Percentiles rank a stretch among this genome's conserved stretches.
Evolutionary conservation across 2,888 invertebrate genomes (phyloP).

Genomic region (Mantis religiosa): DNA sequence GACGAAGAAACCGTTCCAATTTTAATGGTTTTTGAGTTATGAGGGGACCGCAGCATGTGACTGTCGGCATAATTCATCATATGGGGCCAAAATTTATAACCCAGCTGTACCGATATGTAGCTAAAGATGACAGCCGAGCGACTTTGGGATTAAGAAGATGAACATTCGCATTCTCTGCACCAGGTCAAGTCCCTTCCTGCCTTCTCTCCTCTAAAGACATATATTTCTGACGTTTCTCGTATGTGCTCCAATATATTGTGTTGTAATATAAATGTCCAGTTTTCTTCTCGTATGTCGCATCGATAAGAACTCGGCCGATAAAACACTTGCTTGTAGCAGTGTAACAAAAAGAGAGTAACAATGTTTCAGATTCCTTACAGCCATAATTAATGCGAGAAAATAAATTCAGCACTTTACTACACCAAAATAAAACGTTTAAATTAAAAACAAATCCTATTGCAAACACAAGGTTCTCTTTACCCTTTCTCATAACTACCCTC

Average conservation of each 20-base stretch:
- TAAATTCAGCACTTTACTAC: too few species aligned
- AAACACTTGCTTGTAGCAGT: too few species aligned
- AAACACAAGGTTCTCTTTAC: too few species aligned
- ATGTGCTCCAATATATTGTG: background rate
- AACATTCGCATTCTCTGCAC: background rate
- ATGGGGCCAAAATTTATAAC: background rate
- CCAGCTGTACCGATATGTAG: background rate
- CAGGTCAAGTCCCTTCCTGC: background rate
- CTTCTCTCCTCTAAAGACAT: background rate
- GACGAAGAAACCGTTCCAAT: background rate
- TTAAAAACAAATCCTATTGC: too few species aligned
- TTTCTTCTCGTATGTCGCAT: background rate
- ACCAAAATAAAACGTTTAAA: too few species aligned
- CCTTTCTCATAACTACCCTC: too few species aligned
- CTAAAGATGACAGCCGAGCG: background rate
- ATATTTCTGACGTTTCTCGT: background rate
- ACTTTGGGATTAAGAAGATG: background rate
- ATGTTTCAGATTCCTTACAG: too few species aligned
- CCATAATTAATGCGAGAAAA: too few species aligned
- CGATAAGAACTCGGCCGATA: too few species aligned
- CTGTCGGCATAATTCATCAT: background rate
- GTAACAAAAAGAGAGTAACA: too few species aligned
- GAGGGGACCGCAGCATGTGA: background rate
- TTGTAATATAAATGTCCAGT: background rate
- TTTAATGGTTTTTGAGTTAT: conserved; percentile 5